phyloP scores from a whole-genome alignment of 2,113 vertebrate species.

The Acanthisitta chloris region DNA sequence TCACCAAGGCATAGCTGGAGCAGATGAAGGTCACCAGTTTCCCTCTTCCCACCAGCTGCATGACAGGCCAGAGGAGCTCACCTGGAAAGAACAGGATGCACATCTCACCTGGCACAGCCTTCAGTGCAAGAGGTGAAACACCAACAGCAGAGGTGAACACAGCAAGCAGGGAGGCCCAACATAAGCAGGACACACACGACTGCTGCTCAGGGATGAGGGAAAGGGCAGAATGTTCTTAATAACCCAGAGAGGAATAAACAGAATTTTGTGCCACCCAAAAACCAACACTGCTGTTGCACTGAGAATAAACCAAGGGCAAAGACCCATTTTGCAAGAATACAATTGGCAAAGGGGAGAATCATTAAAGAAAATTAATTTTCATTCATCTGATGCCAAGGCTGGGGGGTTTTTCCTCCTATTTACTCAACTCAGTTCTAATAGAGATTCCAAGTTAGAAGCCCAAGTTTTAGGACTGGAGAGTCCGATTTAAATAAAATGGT shows the following conservation, averaged over 20 bases:
- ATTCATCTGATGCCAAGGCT: background rate
- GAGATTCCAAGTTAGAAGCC: background rate
- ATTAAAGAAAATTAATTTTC: background rate
- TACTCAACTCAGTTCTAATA: background rate
- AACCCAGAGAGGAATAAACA: background rate
- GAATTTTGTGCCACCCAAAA: background rate
- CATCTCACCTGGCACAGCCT: background rate
- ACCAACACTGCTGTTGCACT: rapidly evolving
- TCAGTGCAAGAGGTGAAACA: background rate
- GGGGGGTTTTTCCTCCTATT: background rate
- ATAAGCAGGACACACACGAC: rapidly evolving
- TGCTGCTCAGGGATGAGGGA: background rate
- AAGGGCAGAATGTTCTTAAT: background rate
- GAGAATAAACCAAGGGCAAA: background rate
- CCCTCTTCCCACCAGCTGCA: background rate
- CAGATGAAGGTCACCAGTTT: background rate
- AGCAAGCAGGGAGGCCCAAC: rapidly evolving
- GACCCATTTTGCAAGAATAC: background rate
- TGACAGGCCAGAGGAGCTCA: background rate
- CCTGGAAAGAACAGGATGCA: conserved; percentile 2
- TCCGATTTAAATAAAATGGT: background rate
- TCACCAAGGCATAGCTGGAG: background rate
- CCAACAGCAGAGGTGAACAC: background rate
- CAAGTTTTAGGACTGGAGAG: background rate
- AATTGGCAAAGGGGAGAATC: background rate